Evolutionary conservation across 2,888 invertebrate genomes (phyloP).

Genomic region (Chorisops tibialis): DNA sequence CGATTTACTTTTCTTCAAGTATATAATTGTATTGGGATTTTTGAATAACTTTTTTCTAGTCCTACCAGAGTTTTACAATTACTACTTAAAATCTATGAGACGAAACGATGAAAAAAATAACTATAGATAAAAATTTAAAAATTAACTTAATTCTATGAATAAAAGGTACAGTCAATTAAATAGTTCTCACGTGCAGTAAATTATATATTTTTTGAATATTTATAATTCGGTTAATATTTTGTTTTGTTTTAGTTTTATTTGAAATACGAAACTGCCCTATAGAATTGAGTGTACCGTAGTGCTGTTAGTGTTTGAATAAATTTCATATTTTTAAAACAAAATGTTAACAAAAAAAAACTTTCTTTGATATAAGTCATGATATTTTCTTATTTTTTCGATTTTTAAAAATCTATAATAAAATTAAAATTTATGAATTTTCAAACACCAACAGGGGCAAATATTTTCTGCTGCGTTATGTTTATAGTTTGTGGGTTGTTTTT

Average conservation of each 20-base stretch:
- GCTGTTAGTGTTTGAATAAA: conserved; percentile 34
- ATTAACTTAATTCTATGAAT: conserved; percentile 2
- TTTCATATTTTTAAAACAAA: conserved; percentile 7
- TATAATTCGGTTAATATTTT: too few relatives aligned
- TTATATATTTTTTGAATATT: not conserved
- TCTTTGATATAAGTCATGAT: not conserved
- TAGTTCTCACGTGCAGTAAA: conserved; percentile 36
- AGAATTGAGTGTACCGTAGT: conserved; percentile 34
- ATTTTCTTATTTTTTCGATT: not conserved
- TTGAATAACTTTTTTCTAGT: too few relatives aligned
- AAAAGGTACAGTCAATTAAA: conserved; percentile 35
- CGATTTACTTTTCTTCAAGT: too few relatives aligned
- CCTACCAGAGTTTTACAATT: too few relatives aligned
- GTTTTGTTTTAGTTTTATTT: not conserved
- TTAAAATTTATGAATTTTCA: conserved; percentile 26
- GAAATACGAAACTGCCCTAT: conserved; percentile 28
- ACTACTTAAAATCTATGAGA: too few relatives aligned
- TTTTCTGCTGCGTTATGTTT: conserved; percentile 29
- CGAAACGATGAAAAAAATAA: not conserved
- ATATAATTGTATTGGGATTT: too few relatives aligned
- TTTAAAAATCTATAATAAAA: not conserved
- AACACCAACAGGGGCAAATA: conserved; percentile 35
- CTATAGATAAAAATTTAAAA: not conserved
- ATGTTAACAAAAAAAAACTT: conserved; percentile 8
- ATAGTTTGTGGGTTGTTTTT: too few relatives aligned